Evolutionary conservation across 2,797 vertebrate genomes (phyloP).

Genomic region (Eulemur rubriventer): DNA sequence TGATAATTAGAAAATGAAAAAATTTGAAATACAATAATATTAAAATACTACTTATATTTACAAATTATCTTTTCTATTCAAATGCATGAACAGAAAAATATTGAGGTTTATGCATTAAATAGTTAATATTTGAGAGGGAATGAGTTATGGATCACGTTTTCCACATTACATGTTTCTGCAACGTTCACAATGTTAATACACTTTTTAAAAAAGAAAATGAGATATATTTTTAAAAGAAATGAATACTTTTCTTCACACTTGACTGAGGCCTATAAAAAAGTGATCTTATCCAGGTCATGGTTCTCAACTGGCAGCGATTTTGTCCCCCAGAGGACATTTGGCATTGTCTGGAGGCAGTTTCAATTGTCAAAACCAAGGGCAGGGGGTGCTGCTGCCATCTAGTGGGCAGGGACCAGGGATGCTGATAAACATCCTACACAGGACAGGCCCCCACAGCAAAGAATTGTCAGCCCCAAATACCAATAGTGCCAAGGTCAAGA

Average conservation of each 20-base stretch:
- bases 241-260: neutral
- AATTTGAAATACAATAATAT: neutral
- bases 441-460: neutral
- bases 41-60: neutral
- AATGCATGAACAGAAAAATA: neutral
- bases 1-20: neutral
- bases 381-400: neutral
- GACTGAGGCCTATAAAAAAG: neutral
- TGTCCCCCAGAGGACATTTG: neutral
- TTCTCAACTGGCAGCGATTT: neutral
- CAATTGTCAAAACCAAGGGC: neutral
- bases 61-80: neutral
- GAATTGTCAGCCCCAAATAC: neutral
- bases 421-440: neutral
- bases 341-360: neutral
- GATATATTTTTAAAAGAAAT: neutral
- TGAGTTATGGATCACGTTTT: neutral
- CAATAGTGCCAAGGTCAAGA: neutral
- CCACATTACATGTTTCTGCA: neutral
- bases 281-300: neutral
- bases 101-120: neutral
- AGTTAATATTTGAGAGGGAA: neutral
- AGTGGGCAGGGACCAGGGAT: neutral
- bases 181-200: neutral
- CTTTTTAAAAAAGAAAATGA: neutral